These are phyloP conservation scores for Trogon surrucura DNA, from an alignment of 2,113 vertebrate species.

Conservation along the genomic window DNA sequence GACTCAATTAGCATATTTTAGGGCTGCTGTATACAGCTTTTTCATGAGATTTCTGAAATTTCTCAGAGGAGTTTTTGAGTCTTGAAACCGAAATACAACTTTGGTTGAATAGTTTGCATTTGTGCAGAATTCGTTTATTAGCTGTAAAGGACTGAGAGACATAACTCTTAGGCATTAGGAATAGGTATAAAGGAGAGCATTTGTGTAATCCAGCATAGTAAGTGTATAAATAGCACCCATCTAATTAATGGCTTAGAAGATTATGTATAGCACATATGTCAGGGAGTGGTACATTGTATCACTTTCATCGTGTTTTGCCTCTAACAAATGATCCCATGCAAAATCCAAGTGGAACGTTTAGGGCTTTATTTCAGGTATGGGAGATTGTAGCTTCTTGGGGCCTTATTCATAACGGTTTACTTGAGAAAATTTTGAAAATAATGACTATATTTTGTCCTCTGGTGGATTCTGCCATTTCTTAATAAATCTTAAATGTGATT, in stretches of 20 bases:
- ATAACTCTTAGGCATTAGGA: not conserved
- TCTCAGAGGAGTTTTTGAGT: not conserved
- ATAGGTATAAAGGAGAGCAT: constrained; percentile 5
- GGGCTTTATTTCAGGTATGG: not conserved
- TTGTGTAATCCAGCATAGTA: constrained; percentile 23
- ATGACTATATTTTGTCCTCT: not conserved
- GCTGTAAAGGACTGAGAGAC: not conserved
- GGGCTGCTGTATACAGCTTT: not conserved
- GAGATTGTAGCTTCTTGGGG: not conserved
- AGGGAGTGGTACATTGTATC: not conserved
- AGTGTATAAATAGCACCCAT: constrained; percentile 29
- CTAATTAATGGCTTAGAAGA: constrained; percentile 34
- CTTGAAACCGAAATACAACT: not conserved
- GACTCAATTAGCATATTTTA: not conserved
- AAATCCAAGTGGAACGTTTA: not conserved
- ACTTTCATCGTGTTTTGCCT: not conserved
- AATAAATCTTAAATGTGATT: not conserved
- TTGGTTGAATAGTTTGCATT: not conserved
- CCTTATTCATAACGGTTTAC: not conserved
- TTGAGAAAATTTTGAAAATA: not conserved
- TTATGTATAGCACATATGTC: not conserved
- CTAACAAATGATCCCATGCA: not conserved
- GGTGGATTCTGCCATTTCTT: not conserved
- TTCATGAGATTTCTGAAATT: not conserved
- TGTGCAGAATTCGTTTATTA: not conserved